Evolutionary conservation across 2,113 vertebrate genomes (phyloP), one percentile per base, ranked within the genome.

Genomic region (Microcebus lehilahytsara): DNA sequence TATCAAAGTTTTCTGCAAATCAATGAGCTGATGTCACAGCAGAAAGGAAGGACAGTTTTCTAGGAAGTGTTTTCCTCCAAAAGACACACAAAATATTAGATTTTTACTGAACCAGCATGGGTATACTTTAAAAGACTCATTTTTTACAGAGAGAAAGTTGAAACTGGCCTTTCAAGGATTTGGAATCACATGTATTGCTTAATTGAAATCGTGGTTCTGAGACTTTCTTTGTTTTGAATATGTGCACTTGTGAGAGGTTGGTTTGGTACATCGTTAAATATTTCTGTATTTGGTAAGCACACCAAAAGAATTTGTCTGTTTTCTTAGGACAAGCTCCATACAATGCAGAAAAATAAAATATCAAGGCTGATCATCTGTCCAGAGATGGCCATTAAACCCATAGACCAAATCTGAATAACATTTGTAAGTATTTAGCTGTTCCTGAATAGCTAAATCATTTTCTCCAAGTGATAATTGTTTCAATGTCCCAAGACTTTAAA

Each of bases 391-490:
- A 96, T 97, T 95, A 98, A 98, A 95, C 42, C 84, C 97, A 96
- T 32, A 87, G 86, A 97, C 97, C 96, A 95, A 60, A 95, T 91
- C 96, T 92, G 89, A 71, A 89, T 97, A 93, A 75, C 85, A 96
- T 96, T 98, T 94, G 74, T 94, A 93, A 97, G 88, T 95, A 69
- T 96, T 97, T 98, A 97, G 79, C 30, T 42, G 66, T 80, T 97
- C 62, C 83, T 80, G 64, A 93, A 93, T 87, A 93, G 79, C 97
- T 98, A 98, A 97, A 97, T 97, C 89, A 96, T 97, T 93, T 96
- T 95, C 88, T 96, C n/a, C n/a, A n/a, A n/a, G n/a, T n/a, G n/a
- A n/a, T n/a, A n/a, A n/a, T n/a, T n/a, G n/a, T n/a, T n/a, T n/a
- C n/a, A n/a, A n/a, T n/a, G n/a, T n/a, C n/a, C n/a, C n/a, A n/a